phyloP scores from a whole-genome alignment of 2,888 invertebrate species.

The Drosophila rubida region DNA sequence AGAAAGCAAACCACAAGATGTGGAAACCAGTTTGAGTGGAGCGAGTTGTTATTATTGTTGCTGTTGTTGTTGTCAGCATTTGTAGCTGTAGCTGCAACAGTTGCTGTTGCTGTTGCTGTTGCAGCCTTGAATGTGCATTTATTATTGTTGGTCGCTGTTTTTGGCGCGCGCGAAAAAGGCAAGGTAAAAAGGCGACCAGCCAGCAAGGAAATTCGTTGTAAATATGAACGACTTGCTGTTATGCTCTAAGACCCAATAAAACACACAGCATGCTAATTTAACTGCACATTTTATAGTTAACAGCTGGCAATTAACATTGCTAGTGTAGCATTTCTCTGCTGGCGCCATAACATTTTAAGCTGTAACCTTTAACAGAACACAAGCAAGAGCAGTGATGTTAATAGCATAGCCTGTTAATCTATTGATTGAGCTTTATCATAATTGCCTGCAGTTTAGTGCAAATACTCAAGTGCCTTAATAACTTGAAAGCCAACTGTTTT shows the following conservation, averaged over 20 bases:
- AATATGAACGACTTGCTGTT: constrained; percentile 19
- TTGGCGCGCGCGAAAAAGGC: constrained; percentile 67
- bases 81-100: constrained; percentile 29
- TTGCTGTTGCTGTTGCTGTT: constrained; percentile 39
- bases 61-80: constrained; percentile 1
- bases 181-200: constrained; percentile 27
- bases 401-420: neutral
- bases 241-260: constrained; percentile 21
- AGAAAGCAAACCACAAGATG: constrained; percentile 63
- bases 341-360: neutral
- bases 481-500: neutral
- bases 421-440: neutral
- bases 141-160: constrained; percentile 62
- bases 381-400: neutral
- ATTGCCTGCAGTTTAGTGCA: neutral
- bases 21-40: constrained; percentile 53
- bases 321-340: neutral
- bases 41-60: constrained; percentile 35
- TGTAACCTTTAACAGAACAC: constrained; percentile 2
- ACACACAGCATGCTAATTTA: neutral
- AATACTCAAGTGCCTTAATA: neutral
- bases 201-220: constrained; percentile 29
- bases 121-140: constrained; percentile 78
- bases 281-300: neutral
- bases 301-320: too few relatives aligned